phyloP scores from a whole-genome alignment of 2,888 invertebrate species.

The Dicranocentrus wangi region DNA sequence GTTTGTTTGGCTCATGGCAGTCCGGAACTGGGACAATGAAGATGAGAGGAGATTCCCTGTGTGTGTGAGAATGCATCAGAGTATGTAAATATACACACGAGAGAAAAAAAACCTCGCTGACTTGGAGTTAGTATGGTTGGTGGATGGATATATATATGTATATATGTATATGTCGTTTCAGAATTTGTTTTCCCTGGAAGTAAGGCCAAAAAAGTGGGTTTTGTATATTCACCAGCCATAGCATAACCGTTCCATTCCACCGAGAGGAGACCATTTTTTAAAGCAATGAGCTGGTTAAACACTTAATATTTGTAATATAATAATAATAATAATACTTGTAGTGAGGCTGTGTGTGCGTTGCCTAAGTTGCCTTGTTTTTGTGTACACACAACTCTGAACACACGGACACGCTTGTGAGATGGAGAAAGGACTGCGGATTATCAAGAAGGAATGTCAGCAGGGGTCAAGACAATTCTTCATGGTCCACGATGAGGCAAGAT shows the following conservation, averaged over 20 bases:
- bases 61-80: conserved; percentile 25
- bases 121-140: conserved; percentile 30
- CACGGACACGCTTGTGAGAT: conserved; percentile 47
- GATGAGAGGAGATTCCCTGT: conserved; percentile 39
- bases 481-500: conserved; percentile 70
- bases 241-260: too few species aligned
- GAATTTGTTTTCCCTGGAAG: too few species aligned
- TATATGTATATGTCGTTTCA: not conserved
- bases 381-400: conserved; percentile 31
- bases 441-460: conserved; percentile 72
- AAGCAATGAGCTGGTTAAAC: conserved; percentile 58
- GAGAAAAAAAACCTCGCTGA: conserved; percentile 41
- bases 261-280: too few species aligned
- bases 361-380: not conserved
- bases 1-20: conserved; percentile 60
- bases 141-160: not conserved
- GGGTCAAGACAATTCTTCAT: conserved; percentile 73
- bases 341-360: too few species aligned
- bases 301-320: conserved; percentile 46
- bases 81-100: conserved; percentile 50
- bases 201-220: too few species aligned
- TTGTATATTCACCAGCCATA: too few species aligned
- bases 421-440: conserved; percentile 63
- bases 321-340: conserved; percentile 40
- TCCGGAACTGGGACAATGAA: conserved; percentile 68